phyloP scores from a whole-genome alignment of 2,113 vertebrate species.

The Vulpes vulpes region DNA sequence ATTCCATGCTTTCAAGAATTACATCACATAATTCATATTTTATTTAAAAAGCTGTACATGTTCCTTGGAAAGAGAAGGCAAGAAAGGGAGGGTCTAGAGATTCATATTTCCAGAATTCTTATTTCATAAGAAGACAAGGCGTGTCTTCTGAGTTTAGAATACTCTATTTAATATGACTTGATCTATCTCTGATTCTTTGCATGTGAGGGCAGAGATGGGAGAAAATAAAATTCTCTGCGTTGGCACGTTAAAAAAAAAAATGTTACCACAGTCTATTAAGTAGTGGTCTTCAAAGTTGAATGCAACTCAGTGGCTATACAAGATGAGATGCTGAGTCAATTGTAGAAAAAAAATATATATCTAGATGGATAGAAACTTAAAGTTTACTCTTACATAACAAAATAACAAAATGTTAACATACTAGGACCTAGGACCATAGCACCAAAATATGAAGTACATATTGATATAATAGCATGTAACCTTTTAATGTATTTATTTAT shows the following conservation, averaged over 20 bases:
- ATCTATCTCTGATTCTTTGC: neutral
- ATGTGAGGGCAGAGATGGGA: neutral
- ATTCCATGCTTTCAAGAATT: constrained; percentile 57
- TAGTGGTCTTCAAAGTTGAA: neutral
- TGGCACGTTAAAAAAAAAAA: neutral
- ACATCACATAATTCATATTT: neutral
- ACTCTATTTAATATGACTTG: constrained; percentile 38
- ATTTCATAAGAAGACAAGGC: neutral
- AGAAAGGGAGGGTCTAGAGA: neutral
- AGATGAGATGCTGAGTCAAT: neutral
- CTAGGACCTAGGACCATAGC: neutral
- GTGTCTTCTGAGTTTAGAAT: neutral
- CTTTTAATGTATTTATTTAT: neutral
- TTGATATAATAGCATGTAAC: neutral
- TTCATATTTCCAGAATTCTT: neutral
- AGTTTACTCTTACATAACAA: neutral
- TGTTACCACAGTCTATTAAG: neutral
- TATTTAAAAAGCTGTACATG: neutral
- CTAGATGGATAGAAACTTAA: neutral
- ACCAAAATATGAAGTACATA: neutral
- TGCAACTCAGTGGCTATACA: neutral
- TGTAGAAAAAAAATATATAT: neutral
- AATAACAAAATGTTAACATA: neutral
- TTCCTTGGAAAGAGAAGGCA: neutral
- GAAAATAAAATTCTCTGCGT: neutral